Evolutionary conservation across 2,797 vertebrate genomes (phyloP).

Genomic region (Telmatherina bonti): DNA sequence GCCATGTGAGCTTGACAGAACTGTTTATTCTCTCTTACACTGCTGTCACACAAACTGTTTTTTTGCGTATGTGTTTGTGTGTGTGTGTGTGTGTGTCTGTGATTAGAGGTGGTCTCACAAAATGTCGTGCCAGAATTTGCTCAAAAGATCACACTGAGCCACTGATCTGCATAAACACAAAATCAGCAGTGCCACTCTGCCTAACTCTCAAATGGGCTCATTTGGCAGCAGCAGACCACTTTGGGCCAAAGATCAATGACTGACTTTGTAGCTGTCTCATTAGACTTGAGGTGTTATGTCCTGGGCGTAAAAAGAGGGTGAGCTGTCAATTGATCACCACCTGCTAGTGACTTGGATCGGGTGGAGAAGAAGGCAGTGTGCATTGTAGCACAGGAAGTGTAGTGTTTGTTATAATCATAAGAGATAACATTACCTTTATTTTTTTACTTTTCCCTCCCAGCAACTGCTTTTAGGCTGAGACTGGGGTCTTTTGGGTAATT

Average conservation of each 20-base stretch:
- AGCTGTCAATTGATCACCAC: slow-evolving; percentile 66
- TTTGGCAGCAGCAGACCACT: slow-evolving; percentile 55
- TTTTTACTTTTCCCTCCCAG: slow-evolving; percentile 11
- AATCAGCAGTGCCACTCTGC: slow-evolving; percentile 41
- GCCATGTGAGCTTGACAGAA: slow-evolving; percentile 25
- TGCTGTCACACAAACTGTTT: slow-evolving; percentile 29
- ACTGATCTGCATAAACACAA: slow-evolving; percentile 45
- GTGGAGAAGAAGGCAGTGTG: slow-evolving; percentile 11
- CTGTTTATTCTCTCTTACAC: slow-evolving; percentile 34
- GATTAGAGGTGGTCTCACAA: slow-evolving; percentile 35
- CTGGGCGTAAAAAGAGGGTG: slow-evolving; percentile 49
- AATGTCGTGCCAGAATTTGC: slow-evolving; percentile 20
- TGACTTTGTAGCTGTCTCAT: slow-evolving; percentile 71
- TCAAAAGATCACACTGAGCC: slow-evolving; percentile 14
- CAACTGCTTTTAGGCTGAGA: not conserved
- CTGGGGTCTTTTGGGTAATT: slow-evolving; percentile 13
- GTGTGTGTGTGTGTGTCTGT: not conserved
- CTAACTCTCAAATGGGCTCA: slow-evolving; percentile 45
- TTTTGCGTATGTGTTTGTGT: slow-evolving; percentile 10
- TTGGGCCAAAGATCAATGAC: slow-evolving; percentile 72
- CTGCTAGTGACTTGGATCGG: slow-evolving; percentile 54
- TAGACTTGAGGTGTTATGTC: slow-evolving; percentile 68
- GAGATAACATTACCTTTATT: too few species aligned
- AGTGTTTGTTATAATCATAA: slow-evolving; percentile 1
- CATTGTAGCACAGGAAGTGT: not conserved